A percentile compares a stretch with the other conserved stretches of the same genome.
Conservation (phyloP, 2,797 vertebrate species). For the Tragopan temminckii region DNA sequence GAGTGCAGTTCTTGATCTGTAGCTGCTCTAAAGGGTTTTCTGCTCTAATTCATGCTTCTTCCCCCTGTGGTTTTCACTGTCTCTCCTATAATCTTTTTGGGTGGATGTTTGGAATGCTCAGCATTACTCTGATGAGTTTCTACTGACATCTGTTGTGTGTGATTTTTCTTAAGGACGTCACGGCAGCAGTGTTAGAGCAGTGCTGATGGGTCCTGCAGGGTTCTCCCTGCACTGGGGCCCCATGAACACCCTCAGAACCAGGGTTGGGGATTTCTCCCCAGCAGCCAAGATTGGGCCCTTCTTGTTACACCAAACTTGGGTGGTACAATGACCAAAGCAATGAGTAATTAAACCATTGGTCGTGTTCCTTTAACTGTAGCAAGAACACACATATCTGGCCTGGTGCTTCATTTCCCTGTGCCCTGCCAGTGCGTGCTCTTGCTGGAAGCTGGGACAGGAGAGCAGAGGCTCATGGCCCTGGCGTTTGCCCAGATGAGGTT, state of each 20-base stretch:
- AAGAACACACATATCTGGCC: not conserved
- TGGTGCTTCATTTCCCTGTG: not conserved
- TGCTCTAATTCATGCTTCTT: not conserved
- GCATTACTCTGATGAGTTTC: not conserved
- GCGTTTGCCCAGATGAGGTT: not conserved
- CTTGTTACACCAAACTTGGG: rapidly evolving
- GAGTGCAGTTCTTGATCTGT: not conserved
- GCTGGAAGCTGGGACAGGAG: not conserved
- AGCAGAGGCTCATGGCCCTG: not conserved
- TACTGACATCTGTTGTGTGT: not conserved
- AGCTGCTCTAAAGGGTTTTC: not conserved
- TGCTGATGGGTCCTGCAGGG: not conserved
- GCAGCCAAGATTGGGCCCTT: not conserved
- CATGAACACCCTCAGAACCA: not conserved
- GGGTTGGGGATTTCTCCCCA: not conserved
- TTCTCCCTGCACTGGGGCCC: not conserved
- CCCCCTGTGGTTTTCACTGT: not conserved
- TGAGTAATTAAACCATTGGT: not conserved
- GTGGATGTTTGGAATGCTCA: not conserved
- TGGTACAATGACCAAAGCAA: not conserved
- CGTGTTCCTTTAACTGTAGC: not conserved
- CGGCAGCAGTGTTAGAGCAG: not conserved
- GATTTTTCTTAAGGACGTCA: not conserved
- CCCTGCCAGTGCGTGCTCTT: too few species aligned
- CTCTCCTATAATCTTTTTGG: not conserved